These are phyloP conservation scores for Halictus rubicundus DNA, from an alignment of 1,140 invertebrate species.

Conservation along the genomic window DNA sequence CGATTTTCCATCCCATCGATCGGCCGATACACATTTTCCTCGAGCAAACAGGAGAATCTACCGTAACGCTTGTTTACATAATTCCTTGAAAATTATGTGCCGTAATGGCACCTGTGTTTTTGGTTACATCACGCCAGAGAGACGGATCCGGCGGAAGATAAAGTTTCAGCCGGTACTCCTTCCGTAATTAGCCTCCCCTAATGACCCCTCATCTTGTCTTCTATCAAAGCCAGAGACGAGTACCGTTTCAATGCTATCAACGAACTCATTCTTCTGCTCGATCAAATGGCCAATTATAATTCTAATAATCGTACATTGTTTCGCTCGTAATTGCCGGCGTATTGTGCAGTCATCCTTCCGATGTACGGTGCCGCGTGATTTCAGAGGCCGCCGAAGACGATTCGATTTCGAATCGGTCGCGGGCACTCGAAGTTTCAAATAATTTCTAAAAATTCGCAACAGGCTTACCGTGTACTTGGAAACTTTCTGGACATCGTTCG, in stretches of 20 bases:
- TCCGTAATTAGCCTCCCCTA: neutral
- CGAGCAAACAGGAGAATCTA: neutral
- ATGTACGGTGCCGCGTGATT: no score
- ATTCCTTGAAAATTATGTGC: neutral
- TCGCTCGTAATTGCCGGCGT: neutral
- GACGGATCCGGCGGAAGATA: neutral
- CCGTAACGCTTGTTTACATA: neutral
- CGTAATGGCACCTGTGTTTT: no score
- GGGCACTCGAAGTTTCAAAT: no score
- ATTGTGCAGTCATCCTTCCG: no score
- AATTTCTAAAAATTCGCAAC: neutral
- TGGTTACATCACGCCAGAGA: neutral
- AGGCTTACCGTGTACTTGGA: slow-evolving; percentile 73
- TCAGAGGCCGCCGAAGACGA: no score
- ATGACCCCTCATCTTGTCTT: neutral
- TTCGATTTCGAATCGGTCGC: no score
- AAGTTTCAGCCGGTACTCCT: neutral
- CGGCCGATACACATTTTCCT: no score
- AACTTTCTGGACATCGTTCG: slow-evolving; percentile 69
- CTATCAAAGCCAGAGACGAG: neutral
- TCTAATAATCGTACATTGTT: slow-evolving; percentile 7
- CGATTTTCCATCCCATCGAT: no score
- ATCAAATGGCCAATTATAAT: neutral
- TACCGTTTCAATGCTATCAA: slow-evolving; percentile 2
- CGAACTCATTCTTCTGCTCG: neutral